Conservation (phyloP, 2,113 vertebrate genomes). For the Peromyscus californicus region DNA sequence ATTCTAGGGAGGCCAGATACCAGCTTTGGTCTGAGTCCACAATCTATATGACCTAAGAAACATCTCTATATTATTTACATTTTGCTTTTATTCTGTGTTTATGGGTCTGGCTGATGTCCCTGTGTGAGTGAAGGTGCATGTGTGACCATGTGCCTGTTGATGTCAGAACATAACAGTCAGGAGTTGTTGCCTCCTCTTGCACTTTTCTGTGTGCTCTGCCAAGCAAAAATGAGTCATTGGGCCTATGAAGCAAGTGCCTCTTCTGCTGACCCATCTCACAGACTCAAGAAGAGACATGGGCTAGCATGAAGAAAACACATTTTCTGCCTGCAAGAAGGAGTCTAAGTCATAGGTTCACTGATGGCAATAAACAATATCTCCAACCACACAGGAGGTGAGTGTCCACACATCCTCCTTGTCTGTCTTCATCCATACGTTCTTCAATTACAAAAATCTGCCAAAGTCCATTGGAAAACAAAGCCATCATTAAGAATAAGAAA, state of each 20-base stretch:
- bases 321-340: neutral
- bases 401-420: neutral
- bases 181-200: neutral
- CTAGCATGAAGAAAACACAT: neutral
- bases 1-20: fast-evolving
- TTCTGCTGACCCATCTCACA: neutral
- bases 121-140: neutral
- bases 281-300: neutral
- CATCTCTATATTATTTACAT: neutral
- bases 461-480: neutral
- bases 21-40: neutral
- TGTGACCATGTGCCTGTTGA: neutral
- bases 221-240: neutral
- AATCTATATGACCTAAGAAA: neutral
- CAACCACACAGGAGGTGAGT: neutral
- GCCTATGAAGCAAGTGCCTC: neutral
- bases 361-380: neutral
- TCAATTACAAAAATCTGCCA: neutral
- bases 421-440: neutral
- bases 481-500: neutral
- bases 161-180: neutral
- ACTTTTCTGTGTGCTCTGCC: too few relatives aligned
- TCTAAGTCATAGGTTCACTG: neutral
- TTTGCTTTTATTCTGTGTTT: neutral
- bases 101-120: neutral